Evolutionary conservation across 2,797 vertebrate genomes (phyloP).

Genomic region (Synanceia verrucosa): DNA sequence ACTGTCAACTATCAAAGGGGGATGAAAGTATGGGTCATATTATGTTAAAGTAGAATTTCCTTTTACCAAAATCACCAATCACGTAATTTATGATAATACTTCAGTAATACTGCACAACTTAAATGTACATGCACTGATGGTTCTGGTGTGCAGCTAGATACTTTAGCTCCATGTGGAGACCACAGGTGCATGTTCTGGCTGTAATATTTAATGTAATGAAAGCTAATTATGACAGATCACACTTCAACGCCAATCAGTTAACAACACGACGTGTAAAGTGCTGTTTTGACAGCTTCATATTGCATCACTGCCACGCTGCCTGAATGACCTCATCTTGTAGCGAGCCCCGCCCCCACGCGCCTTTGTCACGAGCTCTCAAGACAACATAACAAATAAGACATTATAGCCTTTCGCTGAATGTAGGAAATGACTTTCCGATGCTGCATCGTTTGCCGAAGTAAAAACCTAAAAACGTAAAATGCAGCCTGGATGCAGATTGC

Average conservation of each 20-base stretch:
- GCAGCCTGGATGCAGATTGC: fast-evolving
- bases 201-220: background rate
- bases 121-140: too few relatives aligned
- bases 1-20: too few relatives aligned
- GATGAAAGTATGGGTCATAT: too few relatives aligned
- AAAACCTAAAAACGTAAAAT: background rate
- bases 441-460: background rate
- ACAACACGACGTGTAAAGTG: conserved; percentile 5
- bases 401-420: background rate
- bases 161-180: conserved; percentile 4
- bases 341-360: conserved; percentile 61
- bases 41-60: too few relatives aligned
- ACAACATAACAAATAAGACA: conserved; percentile 62
- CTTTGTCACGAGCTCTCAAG: conserved; percentile 58
- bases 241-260: background rate
- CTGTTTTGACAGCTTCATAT: conserved; percentile 22
- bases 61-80: too few relatives aligned
- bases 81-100: too few relatives aligned
- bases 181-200: background rate
- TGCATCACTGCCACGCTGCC: conserved; percentile 59
- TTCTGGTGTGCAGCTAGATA: background rate
- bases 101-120: too few relatives aligned
- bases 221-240: background rate
- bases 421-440: fast-evolving
- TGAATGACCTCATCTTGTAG: conserved; percentile 63